phyloP scores from a whole-genome alignment of 2,888 invertebrate genomes.

The Drosophila tanythrix region DNA sequence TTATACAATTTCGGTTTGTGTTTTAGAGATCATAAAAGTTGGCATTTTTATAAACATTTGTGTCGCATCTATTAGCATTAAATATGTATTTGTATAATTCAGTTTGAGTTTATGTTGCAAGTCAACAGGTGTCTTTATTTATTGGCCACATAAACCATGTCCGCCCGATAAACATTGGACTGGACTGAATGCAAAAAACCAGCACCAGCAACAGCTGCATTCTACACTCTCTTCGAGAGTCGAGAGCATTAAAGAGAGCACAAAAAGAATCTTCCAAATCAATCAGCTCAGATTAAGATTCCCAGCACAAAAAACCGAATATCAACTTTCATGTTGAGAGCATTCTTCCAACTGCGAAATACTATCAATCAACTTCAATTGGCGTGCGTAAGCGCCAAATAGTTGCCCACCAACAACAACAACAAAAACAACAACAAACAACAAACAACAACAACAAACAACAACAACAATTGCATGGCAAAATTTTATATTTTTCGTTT shows the following conservation, averaged over 20 bases:
- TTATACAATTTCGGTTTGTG: slow-evolving; percentile 21
- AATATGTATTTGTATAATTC: slow-evolving; percentile 1
- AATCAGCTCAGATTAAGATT: slow-evolving; percentile 14
- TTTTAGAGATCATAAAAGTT: slow-evolving; percentile 46
- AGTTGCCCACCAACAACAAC: slow-evolving; percentile 50
- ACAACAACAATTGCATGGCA: slow-evolving; percentile 43
- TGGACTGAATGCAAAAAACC: background rate
- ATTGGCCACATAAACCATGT: background rate
- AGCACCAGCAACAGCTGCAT: slow-evolving; percentile 5
- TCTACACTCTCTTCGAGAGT: background rate
- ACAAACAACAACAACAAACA: slow-evolving; percentile 29
- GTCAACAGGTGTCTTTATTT: slow-evolving; percentile 26
- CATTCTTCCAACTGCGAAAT: background rate
- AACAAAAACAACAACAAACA: slow-evolving; percentile 34
- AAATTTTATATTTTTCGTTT: slow-evolving; percentile 6
- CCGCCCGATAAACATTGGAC: background rate
- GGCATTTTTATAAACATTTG: slow-evolving; percentile 41
- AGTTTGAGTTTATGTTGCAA: slow-evolving; percentile 6
- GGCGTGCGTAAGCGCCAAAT: slow-evolving; percentile 74
- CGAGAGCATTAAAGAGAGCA: background rate
- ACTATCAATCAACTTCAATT: slow-evolving; percentile 77
- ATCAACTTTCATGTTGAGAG: slow-evolving; percentile 10
- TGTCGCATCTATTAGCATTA: slow-evolving; percentile 31
- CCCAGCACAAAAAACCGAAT: background rate
- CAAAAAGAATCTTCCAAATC: background rate